phyloP scores from a whole-genome alignment of 37 sponge, comb jelly and placozoan genomes.

The Amphimedon queenslandica region DNA sequence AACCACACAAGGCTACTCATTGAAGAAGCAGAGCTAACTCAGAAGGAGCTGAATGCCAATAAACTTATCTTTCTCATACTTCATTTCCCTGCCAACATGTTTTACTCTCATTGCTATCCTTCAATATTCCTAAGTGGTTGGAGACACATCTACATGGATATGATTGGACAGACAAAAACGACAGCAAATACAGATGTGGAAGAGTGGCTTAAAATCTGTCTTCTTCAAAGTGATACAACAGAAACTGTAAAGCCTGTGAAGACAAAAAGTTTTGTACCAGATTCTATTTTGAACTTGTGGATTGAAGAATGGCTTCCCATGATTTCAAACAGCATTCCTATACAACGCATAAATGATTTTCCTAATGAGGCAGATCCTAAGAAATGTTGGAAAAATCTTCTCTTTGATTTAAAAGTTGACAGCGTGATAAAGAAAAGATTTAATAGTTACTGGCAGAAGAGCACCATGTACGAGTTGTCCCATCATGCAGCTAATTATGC shows the following conservation, averaged over 20 bases:
- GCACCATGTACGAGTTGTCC: not conserved
- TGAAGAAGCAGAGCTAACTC: slow-evolving; percentile 39
- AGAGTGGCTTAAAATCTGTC: not conserved
- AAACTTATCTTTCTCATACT: slow-evolving; percentile 66
- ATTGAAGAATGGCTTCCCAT: not conserved
- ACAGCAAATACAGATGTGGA: not conserved
- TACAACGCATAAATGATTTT: no score
- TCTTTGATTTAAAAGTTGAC: slow-evolving; percentile 8
- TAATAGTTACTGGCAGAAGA: slow-evolving; percentile 19
- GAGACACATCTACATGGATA: slow-evolving; percentile 72
- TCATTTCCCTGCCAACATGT: slow-evolving; percentile 51
- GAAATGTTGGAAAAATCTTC: not conserved
- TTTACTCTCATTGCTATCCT: slow-evolving; percentile 60
- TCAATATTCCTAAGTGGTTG: slow-evolving; percentile 65
- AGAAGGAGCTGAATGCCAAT: not conserved
- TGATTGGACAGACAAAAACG: not conserved
- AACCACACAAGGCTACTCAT: slow-evolving; percentile 63
- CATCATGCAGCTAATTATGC: slow-evolving; percentile 7
- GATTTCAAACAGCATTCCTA: not conserved
- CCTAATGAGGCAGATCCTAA: no score
- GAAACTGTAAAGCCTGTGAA: not conserved
- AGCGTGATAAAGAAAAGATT: slow-evolving; percentile 10
- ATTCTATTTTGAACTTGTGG: not conserved
- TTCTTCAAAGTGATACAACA: no score
- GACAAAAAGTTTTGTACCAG: not conserved